phyloP scores from a whole-genome alignment of 2,888 invertebrate genomes.

The Timema podura region DNA sequence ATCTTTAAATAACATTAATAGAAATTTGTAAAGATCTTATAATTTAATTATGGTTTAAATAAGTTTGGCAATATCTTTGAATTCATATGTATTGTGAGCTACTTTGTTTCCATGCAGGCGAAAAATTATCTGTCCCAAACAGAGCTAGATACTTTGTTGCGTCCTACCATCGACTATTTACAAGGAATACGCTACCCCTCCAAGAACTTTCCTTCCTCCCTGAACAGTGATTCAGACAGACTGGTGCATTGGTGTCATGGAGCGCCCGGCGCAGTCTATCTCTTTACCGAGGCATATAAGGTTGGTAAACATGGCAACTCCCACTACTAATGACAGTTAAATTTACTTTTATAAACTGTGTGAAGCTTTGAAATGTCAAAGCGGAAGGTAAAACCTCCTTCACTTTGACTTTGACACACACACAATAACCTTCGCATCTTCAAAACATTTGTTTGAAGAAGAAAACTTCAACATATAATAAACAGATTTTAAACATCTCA shows the following conservation, averaged over 20 bases:
- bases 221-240: conserved; percentile 64
- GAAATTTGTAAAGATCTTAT: too few relatives aligned
- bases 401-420: neutral
- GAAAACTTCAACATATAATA: too few relatives aligned
- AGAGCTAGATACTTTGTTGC: conserved; percentile 56
- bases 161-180: conserved; percentile 63
- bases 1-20: too few relatives aligned
- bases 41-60: too few relatives aligned
- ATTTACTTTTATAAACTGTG: too few relatives aligned
- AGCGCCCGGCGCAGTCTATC: conserved; percentile 78
- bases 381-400: too few relatives aligned
- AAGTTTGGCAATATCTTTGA: too few relatives aligned
- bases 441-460: neutral
- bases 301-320: conserved; percentile 43
- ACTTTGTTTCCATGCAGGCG: conserved; percentile 45
- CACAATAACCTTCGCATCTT: neutral
- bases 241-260: conserved; percentile 94
- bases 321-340: too few relatives aligned
- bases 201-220: conserved; percentile 75
- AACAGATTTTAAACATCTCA: too few relatives aligned
- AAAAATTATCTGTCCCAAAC: conserved; percentile 51
- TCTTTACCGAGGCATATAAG: conserved; percentile 64
- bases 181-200: conserved; percentile 53
- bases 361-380: too few relatives aligned
- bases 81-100: neutral